Base-by-base conservation (phyloP, 1,140 invertebrate species). In the Drosophila lowei region DNA sequence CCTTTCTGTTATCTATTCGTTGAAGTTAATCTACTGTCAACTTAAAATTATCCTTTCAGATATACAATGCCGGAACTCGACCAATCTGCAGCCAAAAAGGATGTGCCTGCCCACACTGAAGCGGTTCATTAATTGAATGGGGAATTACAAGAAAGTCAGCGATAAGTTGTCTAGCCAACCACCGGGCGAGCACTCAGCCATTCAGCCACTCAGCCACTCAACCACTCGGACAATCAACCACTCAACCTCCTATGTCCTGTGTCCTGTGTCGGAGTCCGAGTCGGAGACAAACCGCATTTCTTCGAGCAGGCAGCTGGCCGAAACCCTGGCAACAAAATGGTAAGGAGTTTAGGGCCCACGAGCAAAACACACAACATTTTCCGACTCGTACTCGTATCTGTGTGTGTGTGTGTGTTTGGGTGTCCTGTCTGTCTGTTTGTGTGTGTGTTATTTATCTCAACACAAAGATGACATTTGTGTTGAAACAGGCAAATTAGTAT, bases 401-500 rank as follows among this genome's bases (percentile, higher is more conserved):
- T 11, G 43, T 61, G 28, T 61, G 15, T 43, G 8, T 58, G 13
- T 16, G 18, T 15, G 34, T 21, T 4, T 48, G 30, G 30, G 8
- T 23, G 28, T 9, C 15, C 4, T 9, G 47, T 52, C 44, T 34
- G 23, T 57, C 49, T 34, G 38, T 80, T 38, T 59, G 53, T 25
- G 30, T 46, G n/a, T 18, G 67, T 58, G 67, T 67, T 75, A 50
- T 50, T 81, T 86, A 80, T 83, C 75, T 83, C 68, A 65, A 57
- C 66, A 59, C 75, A 88, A 83, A 88, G 72, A 88, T 79, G 84
- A 88, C 78, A 88, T 88, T 88, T 88, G 79, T 88, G 84, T 88
- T 88, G 84, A 88, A 88, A 88, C 83, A 88, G 83, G 83, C 83
- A 88, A 86, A 88, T 88, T 88, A 88, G 83, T 88, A 88, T 88